Conservation (phyloP, 2,797 vertebrate species). For the Leptatherina wallacei region DNA sequence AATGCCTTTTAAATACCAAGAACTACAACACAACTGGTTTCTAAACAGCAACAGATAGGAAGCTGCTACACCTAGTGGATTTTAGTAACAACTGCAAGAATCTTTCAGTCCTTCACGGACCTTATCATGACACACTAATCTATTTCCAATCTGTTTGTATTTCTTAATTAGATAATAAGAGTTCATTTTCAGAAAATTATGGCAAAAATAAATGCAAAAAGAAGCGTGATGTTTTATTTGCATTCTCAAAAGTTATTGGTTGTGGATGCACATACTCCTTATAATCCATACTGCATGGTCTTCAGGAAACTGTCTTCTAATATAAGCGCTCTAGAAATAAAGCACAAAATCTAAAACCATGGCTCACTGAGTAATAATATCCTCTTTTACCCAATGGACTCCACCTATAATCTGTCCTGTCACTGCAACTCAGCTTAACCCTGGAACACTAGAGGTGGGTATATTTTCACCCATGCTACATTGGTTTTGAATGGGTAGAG, state of each 20-base stretch:
- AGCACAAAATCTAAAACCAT: neutral
- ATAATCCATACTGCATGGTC: neutral
- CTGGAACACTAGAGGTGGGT: too few relatives aligned
- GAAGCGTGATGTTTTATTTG: neutral
- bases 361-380: neutral
- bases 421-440: neutral
- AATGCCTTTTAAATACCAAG: slow-evolving; percentile 37
- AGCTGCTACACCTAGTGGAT: slow-evolving; percentile 77
- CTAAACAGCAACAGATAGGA: slow-evolving; percentile 49
- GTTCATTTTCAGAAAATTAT: neutral
- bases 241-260: neutral
- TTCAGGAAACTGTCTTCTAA: neutral
- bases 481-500: too few relatives aligned
- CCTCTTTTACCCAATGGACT: neutral
- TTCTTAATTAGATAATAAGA: neutral
- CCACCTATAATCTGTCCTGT: neutral
- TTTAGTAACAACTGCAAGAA: slow-evolving; percentile 40
- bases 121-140: neutral
- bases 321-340: neutral
- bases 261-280: neutral
- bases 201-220: neutral
- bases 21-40: slow-evolving; percentile 8
- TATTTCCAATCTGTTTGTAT: neutral
- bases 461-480: too few relatives aligned
- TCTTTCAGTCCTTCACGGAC: too few relatives aligned